Base-by-base conservation (phyloP, 2,797 vertebrate species). In the Silurus lanzhouensis region DNA sequence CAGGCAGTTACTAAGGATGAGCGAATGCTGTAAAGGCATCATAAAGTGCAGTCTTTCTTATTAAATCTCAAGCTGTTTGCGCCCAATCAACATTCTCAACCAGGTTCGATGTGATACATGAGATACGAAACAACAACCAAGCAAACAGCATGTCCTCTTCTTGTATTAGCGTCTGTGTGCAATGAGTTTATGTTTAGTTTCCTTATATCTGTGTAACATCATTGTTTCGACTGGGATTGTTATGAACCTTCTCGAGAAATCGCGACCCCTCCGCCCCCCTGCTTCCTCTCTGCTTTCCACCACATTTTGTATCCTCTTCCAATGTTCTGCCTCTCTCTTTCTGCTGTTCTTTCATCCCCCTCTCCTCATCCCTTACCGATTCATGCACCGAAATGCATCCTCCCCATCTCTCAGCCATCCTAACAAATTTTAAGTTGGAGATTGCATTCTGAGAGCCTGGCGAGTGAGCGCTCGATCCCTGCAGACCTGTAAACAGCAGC, bases 401-500 rank as follows among this genome's bases (percentile, higher is more conserved):
- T 87, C 85, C 85, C 85, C 72, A 70, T 81, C 78, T 87, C 86
- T 85, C 83, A 77, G 70, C 78, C 75, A 9, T 25, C 57, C 60
- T 46, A 66, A 82, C 82, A 57, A 84, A 70, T 77, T 83, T 46
- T 46, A 83, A 83, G 81, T 85, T 85, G 77, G 55, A 46, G 67
- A 75, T 82, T 84, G 81, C 82, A 77, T 70, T 83, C 71, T 19
- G 72, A 15, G 83, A 79, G 76, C n/a, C 84, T 82, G 87, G 31
- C 72, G 76, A 70, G 20, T 25, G 75, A 84, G 83, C 60, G 61
- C 75, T n/a, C 27, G 60, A 84, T 86, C 80, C 71, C 82, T 60
- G 80, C 66, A 84, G 86, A 87, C 79, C 88, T 83, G 88, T 84
- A 86, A 87, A 87, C 70, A 86, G 78, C 82, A 82, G 77, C 67